phyloP scores from a whole-genome alignment of 2,888 invertebrate genomes.

The Tillus elongatus region DNA sequence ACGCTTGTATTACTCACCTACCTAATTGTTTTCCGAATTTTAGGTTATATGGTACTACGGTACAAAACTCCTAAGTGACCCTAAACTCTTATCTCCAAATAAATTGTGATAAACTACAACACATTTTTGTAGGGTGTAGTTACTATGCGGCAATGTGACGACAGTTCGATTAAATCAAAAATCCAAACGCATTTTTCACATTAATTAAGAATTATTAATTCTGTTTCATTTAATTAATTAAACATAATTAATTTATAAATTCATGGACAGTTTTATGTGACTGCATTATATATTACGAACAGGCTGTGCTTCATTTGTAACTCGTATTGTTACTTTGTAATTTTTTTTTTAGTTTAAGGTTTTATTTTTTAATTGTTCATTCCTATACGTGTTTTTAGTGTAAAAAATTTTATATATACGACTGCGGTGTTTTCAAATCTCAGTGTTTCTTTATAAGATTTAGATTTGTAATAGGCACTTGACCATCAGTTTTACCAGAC shows the following conservation, averaged over 20 bases:
- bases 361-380: slow-evolving; percentile 29
- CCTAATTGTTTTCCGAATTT: slow-evolving; percentile 58
- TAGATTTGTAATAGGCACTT: too few species aligned
- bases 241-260: slow-evolving; percentile 5
- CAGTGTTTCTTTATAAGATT: too few species aligned
- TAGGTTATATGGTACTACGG: slow-evolving; percentile 65
- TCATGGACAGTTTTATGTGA: slow-evolving; percentile 21
- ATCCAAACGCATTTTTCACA: slow-evolving; percentile 15
- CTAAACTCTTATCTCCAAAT: slow-evolving; percentile 22
- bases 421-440: too few species aligned
- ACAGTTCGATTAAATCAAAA: too few species aligned
- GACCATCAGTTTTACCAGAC: too few species aligned
- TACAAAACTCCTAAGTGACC: slow-evolving; percentile 58
- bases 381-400: too few species aligned
- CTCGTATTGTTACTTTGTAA: slow-evolving; percentile 28
- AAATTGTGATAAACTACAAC: slow-evolving; percentile 25
- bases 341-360: slow-evolving; percentile 14
- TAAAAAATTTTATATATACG: slow-evolving; percentile 7
- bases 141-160: too few species aligned
- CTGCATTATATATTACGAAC: slow-evolving; percentile 27
- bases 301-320: slow-evolving; percentile 35
- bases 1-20: slow-evolving; percentile 61
- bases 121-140: not conserved
- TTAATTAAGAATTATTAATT: slow-evolving; percentile 7
- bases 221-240: slow-evolving; percentile 4